Evolutionary conservation across 2,113 vertebrate genomes (phyloP).

Genomic region (Cyanoliseus patagonus): DNA sequence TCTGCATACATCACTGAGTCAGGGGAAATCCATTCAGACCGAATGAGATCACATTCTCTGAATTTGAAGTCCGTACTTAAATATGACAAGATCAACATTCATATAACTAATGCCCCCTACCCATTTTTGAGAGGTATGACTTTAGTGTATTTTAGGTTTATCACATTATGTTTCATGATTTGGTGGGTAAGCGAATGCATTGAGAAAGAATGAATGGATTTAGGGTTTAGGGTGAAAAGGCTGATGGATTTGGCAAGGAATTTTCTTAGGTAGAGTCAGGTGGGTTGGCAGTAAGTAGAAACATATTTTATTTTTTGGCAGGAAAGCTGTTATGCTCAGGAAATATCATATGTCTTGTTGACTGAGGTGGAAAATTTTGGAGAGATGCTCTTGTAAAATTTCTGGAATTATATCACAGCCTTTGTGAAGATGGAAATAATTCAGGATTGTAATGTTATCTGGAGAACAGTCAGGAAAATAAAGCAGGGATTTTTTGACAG

Average conservation of each 20-base stretch:
- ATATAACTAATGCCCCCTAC: neutral
- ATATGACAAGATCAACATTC: neutral
- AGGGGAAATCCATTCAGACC: neutral
- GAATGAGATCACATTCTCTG: neutral
- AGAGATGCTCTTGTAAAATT: slow-evolving; percentile 30
- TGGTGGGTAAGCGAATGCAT: neutral
- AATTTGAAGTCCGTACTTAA: neutral
- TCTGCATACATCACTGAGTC: neutral
- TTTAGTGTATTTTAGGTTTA: neutral
- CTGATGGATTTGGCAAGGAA: slow-evolving; percentile 24
- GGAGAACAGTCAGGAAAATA: neutral
- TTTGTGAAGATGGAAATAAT: slow-evolving; percentile 51
- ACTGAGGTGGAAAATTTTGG: slow-evolving; percentile 57
- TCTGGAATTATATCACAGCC: slow-evolving; percentile 28
- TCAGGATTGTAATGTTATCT: slow-evolving; percentile 27
- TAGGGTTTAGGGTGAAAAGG: slow-evolving; percentile 11
- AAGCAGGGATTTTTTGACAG: neutral
- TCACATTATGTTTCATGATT: neutral
- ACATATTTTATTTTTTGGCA: slow-evolving; percentile 58
- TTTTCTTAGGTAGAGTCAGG: slow-evolving; percentile 25
- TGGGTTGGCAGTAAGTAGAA: slow-evolving; percentile 31
- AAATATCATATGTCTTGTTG: slow-evolving; percentile 49
- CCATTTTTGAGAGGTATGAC: neutral
- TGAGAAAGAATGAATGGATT: neutral
- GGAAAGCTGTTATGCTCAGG: slow-evolving; percentile 14